Conservation (phyloP, 2,113 vertebrate species). For the Scortum barcoo region DNA sequence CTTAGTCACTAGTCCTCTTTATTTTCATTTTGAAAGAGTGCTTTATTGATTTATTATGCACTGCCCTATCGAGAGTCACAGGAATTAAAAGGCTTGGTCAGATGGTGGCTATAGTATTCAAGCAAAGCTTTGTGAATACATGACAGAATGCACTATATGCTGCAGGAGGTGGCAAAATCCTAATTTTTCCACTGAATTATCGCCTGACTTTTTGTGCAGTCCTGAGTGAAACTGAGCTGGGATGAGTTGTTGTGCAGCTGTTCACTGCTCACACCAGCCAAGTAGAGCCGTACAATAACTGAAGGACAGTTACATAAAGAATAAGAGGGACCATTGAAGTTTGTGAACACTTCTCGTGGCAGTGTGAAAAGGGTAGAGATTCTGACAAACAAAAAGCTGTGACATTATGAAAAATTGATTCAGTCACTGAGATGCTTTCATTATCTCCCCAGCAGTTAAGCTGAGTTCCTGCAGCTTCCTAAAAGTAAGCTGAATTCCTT, state of each 20-base stretch:
- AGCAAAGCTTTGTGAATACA: conserved; percentile 44
- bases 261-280: conserved; percentile 42
- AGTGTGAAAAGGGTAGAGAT: conserved; percentile 44
- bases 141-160: background rate
- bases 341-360: conserved; percentile 25
- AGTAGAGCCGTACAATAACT: conserved; percentile 16
- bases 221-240: conserved; percentile 16
- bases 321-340: conserved; percentile 33
- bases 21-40: conserved; percentile 73
- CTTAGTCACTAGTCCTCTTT: conserved; percentile 64
- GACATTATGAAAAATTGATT: conserved; percentile 67
- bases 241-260: conserved; percentile 40
- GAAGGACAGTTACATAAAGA: conserved; percentile 47
- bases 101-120: conserved; percentile 49
- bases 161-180: conserved; percentile 16
- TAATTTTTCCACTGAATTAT: conserved; percentile 16
- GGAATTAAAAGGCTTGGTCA: conserved; percentile 57
- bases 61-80: conserved; percentile 28
- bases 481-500: conserved; percentile 61
- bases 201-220: background rate
- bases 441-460: conserved; percentile 59
- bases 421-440: conserved; percentile 50
- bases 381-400: conserved; percentile 59
- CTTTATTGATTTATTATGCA: conserved; percentile 75
- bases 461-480: conserved; percentile 15